A percentile compares a stretch with the other conserved stretches of the same genome.
phyloP scores from a whole-genome alignment of 2,888 invertebrate species.

The Ellobium chinense region DNA sequence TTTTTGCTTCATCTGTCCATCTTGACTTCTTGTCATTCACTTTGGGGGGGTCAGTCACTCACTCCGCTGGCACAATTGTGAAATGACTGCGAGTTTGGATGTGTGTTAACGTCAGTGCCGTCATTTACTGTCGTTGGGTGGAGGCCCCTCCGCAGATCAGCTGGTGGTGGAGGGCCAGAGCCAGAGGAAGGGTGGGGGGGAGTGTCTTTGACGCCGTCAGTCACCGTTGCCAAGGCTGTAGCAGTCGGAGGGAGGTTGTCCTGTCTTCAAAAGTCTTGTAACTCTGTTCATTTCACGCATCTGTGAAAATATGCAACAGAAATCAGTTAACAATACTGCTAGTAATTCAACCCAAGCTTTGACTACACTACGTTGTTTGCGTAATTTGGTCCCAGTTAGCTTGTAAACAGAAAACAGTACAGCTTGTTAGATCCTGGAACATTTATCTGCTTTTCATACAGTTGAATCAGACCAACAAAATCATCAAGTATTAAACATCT shows the following conservation, averaged over 20 bases:
- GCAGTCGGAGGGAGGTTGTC: conserved; percentile 32
- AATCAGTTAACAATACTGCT: no score
- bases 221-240: conserved; percentile 32
- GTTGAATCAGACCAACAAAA: no score
- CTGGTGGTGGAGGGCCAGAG: conserved; percentile 13
- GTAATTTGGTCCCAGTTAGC: no score
- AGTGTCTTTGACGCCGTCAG: conserved; percentile 12
- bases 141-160: conserved; percentile 17
- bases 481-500: no score
- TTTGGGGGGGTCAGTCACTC: no score
- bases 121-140: neutral
- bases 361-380: no score
- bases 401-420: no score
- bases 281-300: conserved; percentile 14
- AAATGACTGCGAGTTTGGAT: conserved; percentile 1
- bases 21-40: no score
- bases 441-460: no score
- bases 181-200: conserved; percentile 14
- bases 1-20: conserved; percentile 4
- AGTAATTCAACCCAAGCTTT: no score
- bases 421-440: no score
- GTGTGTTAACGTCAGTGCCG: conserved; percentile 17
- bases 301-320: conserved; percentile 11
- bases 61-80: conserved; percentile 15
- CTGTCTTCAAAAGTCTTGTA: conserved; percentile 30